phyloP scores from a whole-genome alignment of 2,113 vertebrate genomes.

The Aegotheles bennettii region DNA sequence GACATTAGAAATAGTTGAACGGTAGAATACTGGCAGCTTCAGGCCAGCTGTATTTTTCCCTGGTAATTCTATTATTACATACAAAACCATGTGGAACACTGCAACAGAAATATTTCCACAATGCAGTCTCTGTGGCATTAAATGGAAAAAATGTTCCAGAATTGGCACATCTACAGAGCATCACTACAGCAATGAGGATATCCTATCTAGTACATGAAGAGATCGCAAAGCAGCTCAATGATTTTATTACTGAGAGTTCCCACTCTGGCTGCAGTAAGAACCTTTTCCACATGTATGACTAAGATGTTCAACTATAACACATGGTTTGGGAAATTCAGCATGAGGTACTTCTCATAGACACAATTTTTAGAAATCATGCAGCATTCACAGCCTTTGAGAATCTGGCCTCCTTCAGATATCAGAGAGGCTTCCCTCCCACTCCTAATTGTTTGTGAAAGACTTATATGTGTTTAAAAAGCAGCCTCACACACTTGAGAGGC shows the following conservation, averaged over 20 bases:
- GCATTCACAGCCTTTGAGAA: neutral
- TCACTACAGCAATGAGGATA: neutral
- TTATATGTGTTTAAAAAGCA: neutral
- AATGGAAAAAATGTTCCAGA: conserved; percentile 32
- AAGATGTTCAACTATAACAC: neutral
- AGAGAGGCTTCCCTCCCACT: neutral
- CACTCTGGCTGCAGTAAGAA: neutral
- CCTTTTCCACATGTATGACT: neutral
- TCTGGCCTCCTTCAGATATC: neutral
- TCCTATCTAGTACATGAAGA: neutral
- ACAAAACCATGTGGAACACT: neutral
- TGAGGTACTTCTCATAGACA: neutral
- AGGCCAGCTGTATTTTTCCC: neutral
- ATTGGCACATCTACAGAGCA: neutral
- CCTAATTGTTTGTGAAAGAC: neutral
- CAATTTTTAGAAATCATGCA: neutral
- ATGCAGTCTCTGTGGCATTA: neutral
- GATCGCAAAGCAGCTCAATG: neutral
- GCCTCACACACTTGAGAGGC: neutral
- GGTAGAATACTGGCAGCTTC: neutral
- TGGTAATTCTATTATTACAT: conserved; percentile 11
- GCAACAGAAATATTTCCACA: neutral
- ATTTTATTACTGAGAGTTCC: neutral
- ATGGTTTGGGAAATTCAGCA: neutral
- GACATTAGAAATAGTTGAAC: neutral